These are phyloP conservation scores for Heteromurus nitidus DNA, from an alignment of 2,888 invertebrate genomes.

Conservation along the genomic window DNA sequence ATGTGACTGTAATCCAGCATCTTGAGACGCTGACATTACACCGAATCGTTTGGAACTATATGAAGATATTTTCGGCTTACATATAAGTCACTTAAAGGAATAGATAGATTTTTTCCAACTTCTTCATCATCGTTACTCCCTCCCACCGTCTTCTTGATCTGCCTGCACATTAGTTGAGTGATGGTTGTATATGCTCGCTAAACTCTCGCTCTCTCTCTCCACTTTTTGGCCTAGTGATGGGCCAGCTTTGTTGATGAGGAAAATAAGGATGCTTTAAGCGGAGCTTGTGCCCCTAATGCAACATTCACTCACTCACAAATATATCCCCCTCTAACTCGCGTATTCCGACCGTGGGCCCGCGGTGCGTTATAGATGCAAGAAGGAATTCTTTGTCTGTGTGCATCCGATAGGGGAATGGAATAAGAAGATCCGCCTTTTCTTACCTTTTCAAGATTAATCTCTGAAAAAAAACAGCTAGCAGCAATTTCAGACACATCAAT, in stretches of 20 bases:
- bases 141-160: conserved; percentile 61
- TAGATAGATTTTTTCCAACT: conserved; percentile 51
- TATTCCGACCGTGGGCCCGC: background rate
- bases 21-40: conserved; percentile 40
- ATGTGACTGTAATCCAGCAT: conserved; percentile 50
- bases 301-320: conserved; percentile 35
- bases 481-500: conserved; percentile 64
- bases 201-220: conserved; percentile 1
- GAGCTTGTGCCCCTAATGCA: conserved; percentile 22
- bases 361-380: conserved; percentile 18
- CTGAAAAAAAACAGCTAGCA: conserved; percentile 53
- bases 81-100: conserved; percentile 55
- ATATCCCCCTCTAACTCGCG: conserved; percentile 7
- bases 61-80: conserved; percentile 45
- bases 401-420: conserved; percentile 42
- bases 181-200: conserved; percentile 24
- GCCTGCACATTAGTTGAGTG: conserved; percentile 52
- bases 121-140: conserved; percentile 55
- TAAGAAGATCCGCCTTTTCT: conserved; percentile 60
- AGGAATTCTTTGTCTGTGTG: conserved; percentile 31
- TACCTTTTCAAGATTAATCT: conserved; percentile 67
- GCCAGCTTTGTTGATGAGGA: conserved; percentile 12
- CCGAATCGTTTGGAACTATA: conserved; percentile 38
- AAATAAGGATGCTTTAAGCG: conserved; percentile 40
- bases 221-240: background rate